phyloP scores from a whole-genome alignment of 2,888 invertebrate genomes.

The Papilio demoleus region DNA sequence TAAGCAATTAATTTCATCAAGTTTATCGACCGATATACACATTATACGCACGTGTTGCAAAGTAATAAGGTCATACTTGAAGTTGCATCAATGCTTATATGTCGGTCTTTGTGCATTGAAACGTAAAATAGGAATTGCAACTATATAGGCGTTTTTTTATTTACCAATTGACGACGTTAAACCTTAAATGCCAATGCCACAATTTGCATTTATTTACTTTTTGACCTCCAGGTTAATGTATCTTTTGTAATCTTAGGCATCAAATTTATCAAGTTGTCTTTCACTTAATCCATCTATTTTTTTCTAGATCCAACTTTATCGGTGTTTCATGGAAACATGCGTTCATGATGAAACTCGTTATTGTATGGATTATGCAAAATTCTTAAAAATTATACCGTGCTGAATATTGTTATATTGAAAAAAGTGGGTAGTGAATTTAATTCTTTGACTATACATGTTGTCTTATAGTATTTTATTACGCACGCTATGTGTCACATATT shows the following conservation, averaged over 20 bases:
- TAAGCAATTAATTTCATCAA: neutral
- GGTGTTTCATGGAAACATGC: too few relatives aligned
- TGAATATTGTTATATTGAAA: too few relatives aligned
- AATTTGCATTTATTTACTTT: too few relatives aligned
- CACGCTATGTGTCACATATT: neutral
- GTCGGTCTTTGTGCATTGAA: slow-evolving; percentile 9
- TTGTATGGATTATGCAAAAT: too few relatives aligned
- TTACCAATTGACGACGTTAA: neutral
- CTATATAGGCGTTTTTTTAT: neutral
- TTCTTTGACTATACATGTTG: neutral
- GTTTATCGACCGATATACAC: neutral
- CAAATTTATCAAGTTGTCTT: too few relatives aligned
- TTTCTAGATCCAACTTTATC: too few relatives aligned
- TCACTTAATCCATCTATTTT: too few relatives aligned
- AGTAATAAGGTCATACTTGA: slow-evolving; percentile 12
- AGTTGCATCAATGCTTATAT: slow-evolving; percentile 16
- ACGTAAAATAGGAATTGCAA: slow-evolving; percentile 23
- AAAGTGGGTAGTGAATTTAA: neutral
- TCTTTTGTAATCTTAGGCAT: too few relatives aligned
- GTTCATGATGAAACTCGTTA: too few relatives aligned
- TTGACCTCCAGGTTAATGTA: too few relatives aligned
- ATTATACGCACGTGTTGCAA: slow-evolving; percentile 2
- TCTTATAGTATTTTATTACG: neutral
- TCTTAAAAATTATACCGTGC: too few relatives aligned
- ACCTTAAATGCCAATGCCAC: neutral